These are phyloP conservation scores for Daktulosphaira vitifoliae DNA, from an alignment of 1,140 invertebrate species.

Conservation along the genomic window DNA sequence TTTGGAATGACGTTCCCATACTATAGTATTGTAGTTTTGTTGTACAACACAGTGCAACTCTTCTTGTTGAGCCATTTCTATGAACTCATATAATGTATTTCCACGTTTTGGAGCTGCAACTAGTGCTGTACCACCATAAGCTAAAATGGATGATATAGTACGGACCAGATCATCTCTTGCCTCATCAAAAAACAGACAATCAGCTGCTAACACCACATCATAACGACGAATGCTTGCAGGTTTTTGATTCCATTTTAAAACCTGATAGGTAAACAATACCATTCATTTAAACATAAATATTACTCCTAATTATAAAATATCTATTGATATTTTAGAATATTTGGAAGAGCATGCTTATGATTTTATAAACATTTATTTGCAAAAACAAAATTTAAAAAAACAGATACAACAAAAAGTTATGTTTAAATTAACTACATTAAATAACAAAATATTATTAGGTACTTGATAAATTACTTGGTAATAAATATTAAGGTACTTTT, in stretches of 20 bases:
- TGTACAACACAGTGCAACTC: constrained; percentile 52
- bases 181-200: constrained; percentile 78
- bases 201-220: constrained; percentile 66
- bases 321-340: too few species aligned
- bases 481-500: too few species aligned
- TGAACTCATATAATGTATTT: constrained; percentile 60
- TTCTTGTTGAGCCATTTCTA: constrained; percentile 49
- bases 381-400: too few species aligned
- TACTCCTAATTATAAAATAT: neutral
- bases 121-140: constrained; percentile 56
- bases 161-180: constrained; percentile 59
- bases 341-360: too few species aligned
- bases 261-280: constrained; percentile 42
- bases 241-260: constrained; percentile 45
- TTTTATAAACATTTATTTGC: too few species aligned
- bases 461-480: too few species aligned
- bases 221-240: constrained; percentile 44
- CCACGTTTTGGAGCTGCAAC: constrained; percentile 70
- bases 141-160: constrained; percentile 58
- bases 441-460: too few species aligned
- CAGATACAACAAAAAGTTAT: too few species aligned
- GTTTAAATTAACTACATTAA: too few species aligned
- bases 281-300: constrained; percentile 37
- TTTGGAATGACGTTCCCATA: constrained; percentile 58
- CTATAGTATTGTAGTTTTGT: constrained; percentile 52